Evolutionary conservation across 2,888 invertebrate species (phyloP), one percentile per base, ranked within the genome.

Genomic region (Zaprionus obscuricornis): DNA sequence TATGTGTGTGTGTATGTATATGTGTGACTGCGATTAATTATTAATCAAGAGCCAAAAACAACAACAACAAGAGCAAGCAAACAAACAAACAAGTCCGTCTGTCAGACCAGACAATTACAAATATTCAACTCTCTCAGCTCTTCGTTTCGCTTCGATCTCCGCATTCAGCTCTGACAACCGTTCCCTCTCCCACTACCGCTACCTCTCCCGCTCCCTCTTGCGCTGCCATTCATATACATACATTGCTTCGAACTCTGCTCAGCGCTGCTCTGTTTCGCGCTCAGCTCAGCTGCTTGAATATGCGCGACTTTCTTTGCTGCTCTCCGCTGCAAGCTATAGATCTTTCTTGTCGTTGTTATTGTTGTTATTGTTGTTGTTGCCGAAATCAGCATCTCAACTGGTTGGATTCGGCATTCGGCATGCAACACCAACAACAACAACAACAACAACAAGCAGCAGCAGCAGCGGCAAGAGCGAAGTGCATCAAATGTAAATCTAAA

Each of bases 401-500:
- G 75, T 68, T 68, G 56, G 31, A 24, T 47, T 36, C 56, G 31
- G 46, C 58, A 50, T 57, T 54, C 49, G 54, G 54, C 45, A 55
- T 34, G 14, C 27, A 26, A 24, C 45, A 47, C 3, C 22, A 39
- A 16, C 40, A 16, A 7, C 16, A 27, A 18, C 43, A 18, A 7
- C n/a, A 33, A 14, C 16, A 20, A 16, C 42, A 43, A 18, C 33
- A 31, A 22, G n/a, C 36, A 34, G 10, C 24, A n/a, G n/a, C n/a
- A n/a, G n/a, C 22, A 22, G 7, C 5, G 16, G 31, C 22, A 4
- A 20, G 10, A 45, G 31, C 50, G 51, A 55, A 64, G 47, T 82
- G 78, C 69, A 74, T 67, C 77, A 76, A 75, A 85, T 81, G 74
- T 77, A 76, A 85, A 85, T 76, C 69, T 70, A 79, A 77, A 77